Percentiles rank a stretch among this genome's conserved stretches.
Evolutionary conservation across 2,888 invertebrate species (phyloP).

Genomic region (Agapostemon virescens): DNA sequence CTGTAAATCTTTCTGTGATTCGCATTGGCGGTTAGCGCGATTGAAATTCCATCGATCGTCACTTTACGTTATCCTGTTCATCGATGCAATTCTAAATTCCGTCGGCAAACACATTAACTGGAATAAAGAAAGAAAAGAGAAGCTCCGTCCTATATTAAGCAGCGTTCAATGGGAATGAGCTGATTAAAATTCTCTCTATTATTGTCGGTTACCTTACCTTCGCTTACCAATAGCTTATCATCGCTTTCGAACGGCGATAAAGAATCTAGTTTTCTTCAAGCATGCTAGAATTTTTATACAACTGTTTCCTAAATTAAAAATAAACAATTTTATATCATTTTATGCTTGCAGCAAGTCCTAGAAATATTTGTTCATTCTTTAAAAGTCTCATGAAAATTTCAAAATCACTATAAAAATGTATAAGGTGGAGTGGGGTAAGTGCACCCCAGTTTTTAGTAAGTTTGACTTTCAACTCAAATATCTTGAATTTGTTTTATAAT

Average conservation of each 20-base stretch:
- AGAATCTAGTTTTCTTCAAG: not conserved
- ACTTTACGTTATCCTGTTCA: not conserved
- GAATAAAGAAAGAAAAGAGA: not conserved
- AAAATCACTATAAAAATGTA: too few species aligned
- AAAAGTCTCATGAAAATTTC: too few species aligned
- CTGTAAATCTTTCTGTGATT: constrained; percentile 4
- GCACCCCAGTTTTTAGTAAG: too few species aligned
- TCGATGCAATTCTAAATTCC: not conserved
- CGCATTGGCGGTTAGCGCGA: not conserved
- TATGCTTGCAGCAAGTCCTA: not conserved
- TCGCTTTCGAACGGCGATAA: too few species aligned
- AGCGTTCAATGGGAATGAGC: too few species aligned
- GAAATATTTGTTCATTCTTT: not conserved
- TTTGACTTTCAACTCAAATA: too few species aligned
- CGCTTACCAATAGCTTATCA: not conserved
- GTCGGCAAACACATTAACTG: not conserved
- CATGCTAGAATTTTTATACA: not conserved
- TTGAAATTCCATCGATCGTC: constrained; percentile 6
- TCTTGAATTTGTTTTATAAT: too few species aligned
- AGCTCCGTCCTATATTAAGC: not conserved
- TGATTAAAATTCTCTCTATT: too few species aligned
- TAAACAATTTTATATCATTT: too few species aligned
- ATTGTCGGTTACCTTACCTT: too few species aligned
- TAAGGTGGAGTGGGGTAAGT: too few species aligned
- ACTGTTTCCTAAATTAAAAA: too few species aligned